Base-by-base conservation (phyloP, 2,113 vertebrate species). In the Larimichthys crocea region DNA sequence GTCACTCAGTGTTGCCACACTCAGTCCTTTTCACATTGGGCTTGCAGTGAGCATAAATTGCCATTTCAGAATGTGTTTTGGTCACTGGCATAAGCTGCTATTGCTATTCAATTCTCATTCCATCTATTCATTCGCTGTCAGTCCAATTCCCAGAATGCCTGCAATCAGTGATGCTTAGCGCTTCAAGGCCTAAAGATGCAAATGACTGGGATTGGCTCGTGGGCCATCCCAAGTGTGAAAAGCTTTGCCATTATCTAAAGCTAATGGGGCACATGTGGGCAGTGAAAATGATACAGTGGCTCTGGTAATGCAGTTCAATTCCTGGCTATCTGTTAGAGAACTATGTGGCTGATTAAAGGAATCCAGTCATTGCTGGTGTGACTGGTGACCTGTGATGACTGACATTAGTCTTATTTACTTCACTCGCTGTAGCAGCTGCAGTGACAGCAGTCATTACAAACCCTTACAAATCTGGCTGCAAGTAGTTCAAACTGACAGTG, bases 221-320 rank as follows among this genome's bases (percentile, higher is more conserved):
- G 50, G 55, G 46, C 53, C 79, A 48, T 72, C 66, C 67, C 35
- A 52, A 75, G 50, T 78, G 82, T 85, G 80, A 69, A 87, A 73
- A 48, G 71, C 72, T 67, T 31, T 52, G 60, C 56, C 53, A 81
- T 89, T 91, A 88, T 81, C 76, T 74, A 22, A 78, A 88, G 82
- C 82, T 90, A 87, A 87, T 85, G 86, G 65, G 64, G 86, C 82
- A 83, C 56, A 85, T 53, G 52, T 57, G 4, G 79, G 57, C 57
- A 66, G 53, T 82, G 81, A 29, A 82, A 81, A 80, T 72, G 74
- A 88, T 76, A 62, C 57, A 82, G 67, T 65, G 24, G 52, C 74
- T 66, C 26, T 44, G 42, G 19, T 61, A 62, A 70, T 76, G 40
- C 56, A 11, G 56, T 74, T 83, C 76, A 80, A 12, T 52, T 79